Evolutionary conservation across 2,113 vertebrate species (phyloP).

Genomic region (Chloropsis cyanopogon): DNA sequence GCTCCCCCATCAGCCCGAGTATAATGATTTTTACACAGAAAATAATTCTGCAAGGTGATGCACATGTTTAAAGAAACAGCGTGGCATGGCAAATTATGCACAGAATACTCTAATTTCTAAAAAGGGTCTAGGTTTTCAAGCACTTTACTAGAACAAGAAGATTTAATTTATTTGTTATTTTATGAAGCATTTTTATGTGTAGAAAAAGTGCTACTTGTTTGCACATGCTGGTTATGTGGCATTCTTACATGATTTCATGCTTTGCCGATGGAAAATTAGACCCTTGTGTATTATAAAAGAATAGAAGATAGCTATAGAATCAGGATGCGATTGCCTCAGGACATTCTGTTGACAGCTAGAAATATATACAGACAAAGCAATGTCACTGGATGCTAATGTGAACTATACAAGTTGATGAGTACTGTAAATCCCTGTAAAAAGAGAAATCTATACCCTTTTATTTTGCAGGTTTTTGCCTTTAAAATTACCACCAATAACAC

Average conservation of each 20-base stretch:
- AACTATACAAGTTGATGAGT: slow-evolving; percentile 87
- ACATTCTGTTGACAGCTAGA: slow-evolving; percentile 96
- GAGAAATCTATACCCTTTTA: slow-evolving; percentile 62
- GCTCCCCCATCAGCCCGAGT: slow-evolving; percentile 12
- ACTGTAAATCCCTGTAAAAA: slow-evolving; percentile 82
- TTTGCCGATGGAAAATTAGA: slow-evolving; percentile 97
- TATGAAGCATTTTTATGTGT: slow-evolving; percentile 80
- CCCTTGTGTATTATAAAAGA: slow-evolving; percentile 89
- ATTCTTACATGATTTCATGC: slow-evolving; percentile 96
- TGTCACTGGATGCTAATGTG: slow-evolving; percentile 93
- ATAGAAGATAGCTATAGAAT: slow-evolving; percentile 84
- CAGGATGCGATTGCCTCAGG: slow-evolving; percentile 91
- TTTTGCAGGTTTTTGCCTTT: slow-evolving; percentile 48
- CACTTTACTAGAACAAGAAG: slow-evolving; percentile 74
- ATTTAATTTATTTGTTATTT: slow-evolving; percentile 90
- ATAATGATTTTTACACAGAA: slow-evolving; percentile 34
- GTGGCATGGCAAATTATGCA: neutral
- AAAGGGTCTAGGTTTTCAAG: slow-evolving; percentile 52
- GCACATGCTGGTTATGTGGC: slow-evolving; percentile 85
- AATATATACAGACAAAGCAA: slow-evolving; percentile 88
- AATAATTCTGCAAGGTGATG: slow-evolving; percentile 18
- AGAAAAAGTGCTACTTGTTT: slow-evolving; percentile 83
- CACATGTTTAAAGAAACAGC: slow-evolving; percentile 37
- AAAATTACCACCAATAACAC: slow-evolving; percentile 22
- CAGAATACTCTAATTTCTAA: slow-evolving; percentile 45